Conservation (phyloP, 2,797 vertebrate species). For the Sphenopsis melanotis region DNA sequence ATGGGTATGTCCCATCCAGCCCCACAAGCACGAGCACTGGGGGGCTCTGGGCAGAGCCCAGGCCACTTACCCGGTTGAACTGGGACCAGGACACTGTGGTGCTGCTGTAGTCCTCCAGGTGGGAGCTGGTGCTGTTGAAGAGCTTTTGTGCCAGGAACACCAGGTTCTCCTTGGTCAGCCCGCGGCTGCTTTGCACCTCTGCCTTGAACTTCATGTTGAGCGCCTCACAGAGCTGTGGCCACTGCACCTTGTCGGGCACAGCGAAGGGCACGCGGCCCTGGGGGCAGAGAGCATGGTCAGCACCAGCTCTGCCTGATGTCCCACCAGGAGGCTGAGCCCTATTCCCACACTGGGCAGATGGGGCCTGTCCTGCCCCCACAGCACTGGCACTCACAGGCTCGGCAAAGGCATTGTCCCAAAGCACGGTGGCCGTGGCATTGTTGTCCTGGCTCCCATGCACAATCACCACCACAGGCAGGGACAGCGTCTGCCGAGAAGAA, state of each 20-base stretch:
- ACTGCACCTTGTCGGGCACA: slow-evolving; percentile 91
- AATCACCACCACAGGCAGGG: slow-evolving; percentile 93
- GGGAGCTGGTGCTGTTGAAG: slow-evolving; percentile 85
- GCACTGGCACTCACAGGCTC: slow-evolving; percentile 83
- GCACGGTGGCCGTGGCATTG: slow-evolving; percentile 92
- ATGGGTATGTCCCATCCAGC: not conserved
- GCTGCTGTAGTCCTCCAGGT: slow-evolving; percentile 86
- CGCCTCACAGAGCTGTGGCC: slow-evolving; percentile 91
- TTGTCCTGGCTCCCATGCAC: slow-evolving; percentile 97
- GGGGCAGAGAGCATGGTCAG: not conserved
- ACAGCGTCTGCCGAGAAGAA: slow-evolving; percentile 81
- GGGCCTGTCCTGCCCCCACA: rapidly evolving
- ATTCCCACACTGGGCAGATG: rapidly evolving
- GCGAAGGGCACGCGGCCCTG: slow-evolving; percentile 92
- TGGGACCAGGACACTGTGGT: slow-evolving; percentile 95
- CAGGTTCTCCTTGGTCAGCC: slow-evolving; percentile 92
- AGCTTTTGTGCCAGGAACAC: slow-evolving; percentile 94
- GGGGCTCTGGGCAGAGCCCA: not conserved
- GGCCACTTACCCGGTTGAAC: slow-evolving; percentile 87
- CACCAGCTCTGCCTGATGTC: rapidly evolving
- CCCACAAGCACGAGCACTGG: rapidly evolving
- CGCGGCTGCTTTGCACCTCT: slow-evolving; percentile 90
- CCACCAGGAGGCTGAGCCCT: not conserved
- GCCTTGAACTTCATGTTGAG: slow-evolving; percentile 97
- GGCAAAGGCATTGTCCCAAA: slow-evolving; percentile 97